Percentiles rank a stretch among this genome's conserved stretches.
These are phyloP conservation scores for Pyrocephalus nanus DNA, from an alignment of 2,797 vertebrate genomes.

Conservation along the genomic window DNA sequence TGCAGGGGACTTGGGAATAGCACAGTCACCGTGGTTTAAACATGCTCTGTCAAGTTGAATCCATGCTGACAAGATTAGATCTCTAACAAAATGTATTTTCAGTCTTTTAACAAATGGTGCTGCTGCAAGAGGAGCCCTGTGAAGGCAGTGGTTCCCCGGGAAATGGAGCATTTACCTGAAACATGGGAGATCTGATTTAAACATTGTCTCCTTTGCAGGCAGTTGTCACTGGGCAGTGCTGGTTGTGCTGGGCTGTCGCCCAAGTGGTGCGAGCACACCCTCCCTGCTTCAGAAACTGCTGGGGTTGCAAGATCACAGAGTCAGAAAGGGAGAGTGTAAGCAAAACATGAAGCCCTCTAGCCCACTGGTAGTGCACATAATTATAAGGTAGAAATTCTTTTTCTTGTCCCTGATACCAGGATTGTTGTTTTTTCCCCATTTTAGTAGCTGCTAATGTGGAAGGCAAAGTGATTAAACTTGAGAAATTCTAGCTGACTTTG, in stretches of 20 bases:
- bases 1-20: neutral
- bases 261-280: neutral
- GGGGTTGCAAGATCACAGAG: neutral
- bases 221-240: neutral
- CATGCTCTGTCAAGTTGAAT: constrained; percentile 18
- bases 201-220: neutral
- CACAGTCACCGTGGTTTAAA: neutral
- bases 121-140: neutral
- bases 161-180: neutral
- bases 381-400: neutral
- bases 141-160: neutral
- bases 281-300: neutral
- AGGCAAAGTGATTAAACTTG: neutral
- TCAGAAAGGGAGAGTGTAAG: neutral
- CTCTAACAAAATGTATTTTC: constrained; percentile 15
- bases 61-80: neutral
- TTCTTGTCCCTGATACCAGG: neutral
- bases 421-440: neutral
- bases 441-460: neutral
- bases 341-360: neutral
- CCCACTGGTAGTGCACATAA: neutral
- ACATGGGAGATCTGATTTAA: neutral
- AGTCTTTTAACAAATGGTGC: neutral
- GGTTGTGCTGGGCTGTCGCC: neutral
- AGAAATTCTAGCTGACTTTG: constrained; percentile 1